Evolutionary conservation across 2,113 vertebrate species (phyloP).

Genomic region (Ovis aries): ARS-UI_Ramb_v3.0 NC_056060.1:89814501-89815000

Average conservation of each 20-base stretch:
- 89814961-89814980: constrained; percentile 33
- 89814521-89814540: background rate
- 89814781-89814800: constrained; percentile 19
- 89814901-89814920: constrained; percentile 34
- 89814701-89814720: background rate
- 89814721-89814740: background rate
- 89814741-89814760: background rate
- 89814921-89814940: constrained; percentile 30
- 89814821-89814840: background rate
- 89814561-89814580: background rate
- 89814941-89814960: constrained; percentile 22
- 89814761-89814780: background rate
- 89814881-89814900: constrained; percentile 20
- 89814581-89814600: background rate
- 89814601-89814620: background rate
- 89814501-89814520: background rate
- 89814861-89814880: constrained; percentile 24
- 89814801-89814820: background rate
- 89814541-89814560: background rate
- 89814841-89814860: constrained; percentile 14
- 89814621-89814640: background rate
- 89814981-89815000: constrained; percentile 51
- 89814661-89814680: background rate
- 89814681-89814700: background rate
- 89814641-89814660: background rate